Base-by-base conservation (phyloP, 2,113 vertebrate species). In the Sturnus vulgaris region DNA sequence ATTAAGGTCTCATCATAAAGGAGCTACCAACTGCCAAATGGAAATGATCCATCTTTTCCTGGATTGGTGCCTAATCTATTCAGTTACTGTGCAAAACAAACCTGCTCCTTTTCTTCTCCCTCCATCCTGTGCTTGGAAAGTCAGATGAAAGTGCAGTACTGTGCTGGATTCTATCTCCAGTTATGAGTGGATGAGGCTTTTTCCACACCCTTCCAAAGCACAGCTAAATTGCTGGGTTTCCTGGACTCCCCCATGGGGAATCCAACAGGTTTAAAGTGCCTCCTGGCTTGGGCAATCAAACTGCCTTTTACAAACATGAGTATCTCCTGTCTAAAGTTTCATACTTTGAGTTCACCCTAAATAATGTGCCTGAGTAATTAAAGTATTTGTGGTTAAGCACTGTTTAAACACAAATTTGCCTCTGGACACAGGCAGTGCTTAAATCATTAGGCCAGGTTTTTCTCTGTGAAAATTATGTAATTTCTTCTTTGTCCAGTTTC, bases 131-230 rank as follows among this genome's bases (percentile, higher is more conserved):
- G 39, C 59, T 75, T 35, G 59, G 28, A 27, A 60, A 65, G 46
- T 53, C 27, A 37, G 17, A 31, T 22, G 70, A 23, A 75, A n/a
- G 21, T 28, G 30, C 35, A 78, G 15, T 40, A 14, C 8, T 64
- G 60, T 40, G 24, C 68, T 81, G 42, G 39, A 37, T 84, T 44
- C 14, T 66, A 17, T 50, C 30, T 28, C 28, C n/a, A 80, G 19
- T 24, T 53, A 2, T 1, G 2, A 72, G 40, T 37, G 25, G 25
- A n/a, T 61, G 22, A 46, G 31, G 11, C 21, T 72, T 87, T 80
- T 46, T 13, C 11, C 0, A 0, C 10, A 15, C 3, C 9, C 8
- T 10, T 61, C 40, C 31, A 53, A 79, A 37, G 17, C 2, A 0
- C 27, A 52, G 21, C 35, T 70, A 55, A 17, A 10, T 50, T 12